Evolutionary conservation across 2,888 invertebrate genomes (phyloP).

Genomic region (Rotaria magnacalcarata): DNA sequence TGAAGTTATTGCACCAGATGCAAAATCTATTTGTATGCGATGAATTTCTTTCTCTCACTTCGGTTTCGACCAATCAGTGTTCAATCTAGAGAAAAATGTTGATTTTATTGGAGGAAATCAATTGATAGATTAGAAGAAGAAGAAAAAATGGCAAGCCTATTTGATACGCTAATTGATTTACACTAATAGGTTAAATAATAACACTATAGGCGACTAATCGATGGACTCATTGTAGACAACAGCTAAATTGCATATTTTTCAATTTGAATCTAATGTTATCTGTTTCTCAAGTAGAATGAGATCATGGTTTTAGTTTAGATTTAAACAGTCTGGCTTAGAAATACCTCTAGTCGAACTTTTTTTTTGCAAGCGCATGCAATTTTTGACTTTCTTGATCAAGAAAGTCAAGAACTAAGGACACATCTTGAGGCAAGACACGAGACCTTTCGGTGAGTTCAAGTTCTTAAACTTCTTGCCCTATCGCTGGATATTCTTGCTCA

Average conservation of each 20-base stretch:
- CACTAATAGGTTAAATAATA: not conserved
- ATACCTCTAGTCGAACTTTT: too few species aligned
- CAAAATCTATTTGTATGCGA: not conserved
- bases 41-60: not conserved
- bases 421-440: too few species aligned
- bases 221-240: not conserved
- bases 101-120: not conserved
- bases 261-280: too few species aligned
- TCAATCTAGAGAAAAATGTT: not conserved
- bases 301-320: too few species aligned
- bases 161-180: constrained; percentile 6
- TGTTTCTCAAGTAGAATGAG: too few species aligned
- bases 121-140: not conserved
- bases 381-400: too few species aligned
- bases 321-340: too few species aligned
- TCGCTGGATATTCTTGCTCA: too few species aligned
- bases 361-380: too few species aligned
- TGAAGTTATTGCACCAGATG: not conserved
- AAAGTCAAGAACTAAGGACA: too few species aligned
- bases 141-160: not conserved
- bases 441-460: too few species aligned
- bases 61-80: not conserved
- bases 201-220: not conserved
- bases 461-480: too few species aligned
- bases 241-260: not conserved